These are phyloP conservation scores for Dicaeum eximium DNA, from an alignment of 2,113 vertebrate genomes.

Conservation along the genomic window DNA sequence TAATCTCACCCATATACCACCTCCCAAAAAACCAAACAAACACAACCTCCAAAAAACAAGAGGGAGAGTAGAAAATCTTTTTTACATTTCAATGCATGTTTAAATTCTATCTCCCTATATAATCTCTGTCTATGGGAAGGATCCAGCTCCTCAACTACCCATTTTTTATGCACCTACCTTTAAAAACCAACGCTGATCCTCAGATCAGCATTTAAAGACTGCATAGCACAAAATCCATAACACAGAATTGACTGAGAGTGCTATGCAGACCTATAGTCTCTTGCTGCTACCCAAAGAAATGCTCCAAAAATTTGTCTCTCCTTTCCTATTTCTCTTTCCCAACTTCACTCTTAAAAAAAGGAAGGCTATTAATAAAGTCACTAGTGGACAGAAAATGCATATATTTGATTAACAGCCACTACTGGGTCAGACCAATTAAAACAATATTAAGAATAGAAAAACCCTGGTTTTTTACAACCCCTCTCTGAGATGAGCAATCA, in stretches of 20 bases:
- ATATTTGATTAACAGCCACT: neutral
- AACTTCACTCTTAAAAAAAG: neutral
- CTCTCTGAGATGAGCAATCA: neutral
- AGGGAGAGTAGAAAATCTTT: neutral
- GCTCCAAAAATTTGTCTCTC: neutral
- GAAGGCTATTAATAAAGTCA: neutral
- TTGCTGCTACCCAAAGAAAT: neutral
- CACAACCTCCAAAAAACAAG: fast-evolving
- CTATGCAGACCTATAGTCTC: fast-evolving
- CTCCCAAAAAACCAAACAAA: no score
- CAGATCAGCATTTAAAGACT: neutral
- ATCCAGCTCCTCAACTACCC: neutral
- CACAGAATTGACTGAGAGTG: neutral
- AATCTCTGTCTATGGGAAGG: neutral
- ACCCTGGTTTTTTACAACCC: neutral
- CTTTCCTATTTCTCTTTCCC: neutral
- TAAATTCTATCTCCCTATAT: neutral
- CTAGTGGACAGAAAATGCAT: neutral
- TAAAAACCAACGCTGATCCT: neutral
- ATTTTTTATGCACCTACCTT: neutral
- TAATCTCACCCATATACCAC: neutral
- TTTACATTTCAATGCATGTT: neutral
- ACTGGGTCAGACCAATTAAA: neutral
- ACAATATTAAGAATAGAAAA: neutral
- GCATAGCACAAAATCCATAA: neutral